Base-by-base conservation (phyloP, 2,113 vertebrate species). In the Ptilonorhynchus violaceus region DNA sequence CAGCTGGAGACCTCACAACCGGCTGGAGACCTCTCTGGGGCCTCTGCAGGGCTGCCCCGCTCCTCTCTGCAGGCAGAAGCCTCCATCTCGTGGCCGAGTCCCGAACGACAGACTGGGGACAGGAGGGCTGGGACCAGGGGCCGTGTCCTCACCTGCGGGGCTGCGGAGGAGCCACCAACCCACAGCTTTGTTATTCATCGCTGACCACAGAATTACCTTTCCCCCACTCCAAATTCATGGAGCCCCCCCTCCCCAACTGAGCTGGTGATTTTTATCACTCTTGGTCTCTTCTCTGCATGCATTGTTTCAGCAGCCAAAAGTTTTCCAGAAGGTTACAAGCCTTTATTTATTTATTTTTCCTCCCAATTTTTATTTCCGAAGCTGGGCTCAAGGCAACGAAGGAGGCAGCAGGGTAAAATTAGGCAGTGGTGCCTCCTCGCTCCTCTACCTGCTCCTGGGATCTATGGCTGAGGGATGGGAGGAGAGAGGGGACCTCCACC, bases 31-130 rank as follows among this genome's bases (percentile, higher is more conserved):
- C 12, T 22, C n/a, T 44, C 11, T 0, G 59, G 11, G 59, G 27
- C 2, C 47, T 62, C n/a, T 7, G 35, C 11, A 11, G 30, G 21
- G 19, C 37, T 13, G 16, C 56, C 72, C 28, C 0, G 70, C 72
- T 55, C 62, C 85, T 59, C 55, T 95, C 44, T 18, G 66, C 44
- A 39, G 76, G 93, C 88, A 55, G 83, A 96, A 85, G 96, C 89
- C 96, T 96, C 98, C 98, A 97, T 75, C 98, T 98, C 41, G 97
- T 97, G 98, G 98, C 92, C 88, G 67, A 90, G 64, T 3, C 7
- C 55, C 55, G 84, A 96, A 97, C 28, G 52, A 68, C 97, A 98
- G 80, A 64, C 0, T 1, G n/a, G 47, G 94, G 56, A 62, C 37
- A 5, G 59, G 5, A 44, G 66, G 23, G 70, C 21, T 4, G 3